Percentiles rank a stretch among this genome's conserved stretches.
Conservation (phyloP, 2,888 invertebrate genomes). For the Watsonalla binaria region DNA sequence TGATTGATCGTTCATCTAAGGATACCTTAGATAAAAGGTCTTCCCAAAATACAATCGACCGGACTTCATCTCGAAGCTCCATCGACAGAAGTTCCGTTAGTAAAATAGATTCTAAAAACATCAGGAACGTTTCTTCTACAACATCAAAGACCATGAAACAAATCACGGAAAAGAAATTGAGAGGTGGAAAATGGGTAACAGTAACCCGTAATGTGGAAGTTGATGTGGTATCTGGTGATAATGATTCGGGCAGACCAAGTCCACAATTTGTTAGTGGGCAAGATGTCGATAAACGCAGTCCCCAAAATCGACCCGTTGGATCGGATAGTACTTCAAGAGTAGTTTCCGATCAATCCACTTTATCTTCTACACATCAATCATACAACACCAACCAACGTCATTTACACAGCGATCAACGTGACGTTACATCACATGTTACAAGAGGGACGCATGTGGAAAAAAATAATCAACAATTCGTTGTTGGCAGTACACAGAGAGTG, state of each 20-base stretch:
- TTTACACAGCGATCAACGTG: constrained; percentile 26
- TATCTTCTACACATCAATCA: constrained; percentile 33
- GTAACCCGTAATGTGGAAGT: constrained; percentile 83
- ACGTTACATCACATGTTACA: constrained; percentile 28
- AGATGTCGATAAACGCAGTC: constrained; percentile 24
- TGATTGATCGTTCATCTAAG: constrained; percentile 63
- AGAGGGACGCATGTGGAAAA: constrained; percentile 33
- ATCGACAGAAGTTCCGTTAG: constrained; percentile 41
- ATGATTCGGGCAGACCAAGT: constrained; percentile 23
- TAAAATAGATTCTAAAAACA: constrained; percentile 47
- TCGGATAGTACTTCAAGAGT: constrained; percentile 36
- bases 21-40: constrained; percentile 39
- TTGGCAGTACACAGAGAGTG: constrained; percentile 24
- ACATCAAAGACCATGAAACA: constrained; percentile 76
- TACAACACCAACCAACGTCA: constrained; percentile 21
- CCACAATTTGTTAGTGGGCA: constrained; percentile 16
- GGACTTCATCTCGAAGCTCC: constrained; percentile 35
- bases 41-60: constrained; percentile 33
- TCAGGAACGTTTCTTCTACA: constrained; percentile 52
- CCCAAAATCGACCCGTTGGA: constrained; percentile 20
- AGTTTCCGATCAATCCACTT: constrained; percentile 32
- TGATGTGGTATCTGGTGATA: constrained; percentile 60
- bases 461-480: constrained; percentile 34
- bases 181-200: constrained; percentile 69
- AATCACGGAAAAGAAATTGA: constrained; percentile 77